Evolutionary conservation across 2,113 vertebrate species (phyloP).

Genomic region (Columba janthina): DNA sequence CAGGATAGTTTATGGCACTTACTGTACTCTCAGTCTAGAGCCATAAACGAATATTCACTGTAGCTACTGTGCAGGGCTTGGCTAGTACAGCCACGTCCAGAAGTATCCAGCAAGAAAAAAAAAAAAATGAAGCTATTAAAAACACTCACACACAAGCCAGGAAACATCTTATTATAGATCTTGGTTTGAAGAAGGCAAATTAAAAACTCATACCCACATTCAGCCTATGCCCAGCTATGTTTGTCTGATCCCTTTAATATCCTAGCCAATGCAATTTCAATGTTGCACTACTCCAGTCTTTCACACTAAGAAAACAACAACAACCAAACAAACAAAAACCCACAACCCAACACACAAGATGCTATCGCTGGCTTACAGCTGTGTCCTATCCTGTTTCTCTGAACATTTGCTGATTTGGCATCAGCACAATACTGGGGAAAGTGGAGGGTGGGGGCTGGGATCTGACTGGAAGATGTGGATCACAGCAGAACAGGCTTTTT

Average conservation of each 20-base stretch:
- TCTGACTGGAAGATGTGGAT: background rate
- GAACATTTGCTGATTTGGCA: conserved; percentile 57
- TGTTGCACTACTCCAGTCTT: conserved; percentile 13
- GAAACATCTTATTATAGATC: conserved; percentile 67
- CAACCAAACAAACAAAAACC: no score
- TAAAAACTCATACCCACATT: conserved; percentile 42
- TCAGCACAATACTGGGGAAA: background rate
- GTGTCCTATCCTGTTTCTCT: conserved; percentile 50
- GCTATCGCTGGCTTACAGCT: conserved; percentile 13
- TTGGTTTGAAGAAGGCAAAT: conserved; percentile 52
- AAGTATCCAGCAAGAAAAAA: conserved; percentile 27
- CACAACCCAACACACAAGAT: background rate
- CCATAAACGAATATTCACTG: conserved; percentile 46
- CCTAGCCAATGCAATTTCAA: background rate
- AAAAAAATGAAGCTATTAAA: conserved; percentile 14
- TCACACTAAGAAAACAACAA: background rate
- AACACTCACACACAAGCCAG: conserved; percentile 36
- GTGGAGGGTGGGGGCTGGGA: background rate
- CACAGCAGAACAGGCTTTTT: background rate
- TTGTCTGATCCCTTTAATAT: conserved; percentile 46
- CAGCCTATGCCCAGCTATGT: conserved; percentile 54
- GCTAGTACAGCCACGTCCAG: conserved; percentile 8
- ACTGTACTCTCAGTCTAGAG: conserved; percentile 1
- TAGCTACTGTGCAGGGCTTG: conserved; percentile 30
- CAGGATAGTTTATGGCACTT: conserved; percentile 27